phyloP scores from a whole-genome alignment of 2,797 vertebrate genomes.

The Leptodactylus fallax region DNA sequence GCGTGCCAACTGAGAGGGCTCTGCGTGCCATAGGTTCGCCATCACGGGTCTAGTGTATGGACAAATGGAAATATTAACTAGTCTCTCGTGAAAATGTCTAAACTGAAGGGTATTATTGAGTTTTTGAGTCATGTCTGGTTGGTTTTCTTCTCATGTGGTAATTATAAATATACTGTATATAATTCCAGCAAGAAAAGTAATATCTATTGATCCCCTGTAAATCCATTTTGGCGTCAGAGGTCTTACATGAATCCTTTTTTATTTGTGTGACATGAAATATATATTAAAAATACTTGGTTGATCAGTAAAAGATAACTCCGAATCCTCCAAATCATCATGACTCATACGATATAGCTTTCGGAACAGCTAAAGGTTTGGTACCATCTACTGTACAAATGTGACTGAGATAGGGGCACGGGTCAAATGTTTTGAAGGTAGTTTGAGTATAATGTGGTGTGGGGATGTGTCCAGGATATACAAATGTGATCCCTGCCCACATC shows the following conservation, averaged over 20 bases:
- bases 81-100: too few relatives aligned
- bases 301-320: background rate
- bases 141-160: too few relatives aligned
- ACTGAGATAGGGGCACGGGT: background rate
- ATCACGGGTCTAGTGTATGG: too few relatives aligned
- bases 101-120: too few relatives aligned
- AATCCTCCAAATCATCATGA: background rate
- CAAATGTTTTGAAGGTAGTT: background rate
- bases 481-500: too few relatives aligned
- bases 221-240: background rate
- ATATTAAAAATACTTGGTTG: background rate
- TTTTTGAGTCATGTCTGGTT: too few relatives aligned
- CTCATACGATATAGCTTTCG: background rate
- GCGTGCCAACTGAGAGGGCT: too few relatives aligned
- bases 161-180: background rate
- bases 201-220: background rate
- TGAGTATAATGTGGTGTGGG: too few relatives aligned
- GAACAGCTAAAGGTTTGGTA: background rate
- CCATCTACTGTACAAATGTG: background rate
- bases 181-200: background rate
- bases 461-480: too few relatives aligned
- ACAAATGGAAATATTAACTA: too few relatives aligned
- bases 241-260: background rate
- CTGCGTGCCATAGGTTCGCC: too few relatives aligned
- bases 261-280: slow-evolving; percentile 6